A percentile compares a stretch with the other conserved stretches of the same genome.
phyloP scores from a whole-genome alignment of 2,113 vertebrate genomes.

The Oriolus oriolus region DNA sequence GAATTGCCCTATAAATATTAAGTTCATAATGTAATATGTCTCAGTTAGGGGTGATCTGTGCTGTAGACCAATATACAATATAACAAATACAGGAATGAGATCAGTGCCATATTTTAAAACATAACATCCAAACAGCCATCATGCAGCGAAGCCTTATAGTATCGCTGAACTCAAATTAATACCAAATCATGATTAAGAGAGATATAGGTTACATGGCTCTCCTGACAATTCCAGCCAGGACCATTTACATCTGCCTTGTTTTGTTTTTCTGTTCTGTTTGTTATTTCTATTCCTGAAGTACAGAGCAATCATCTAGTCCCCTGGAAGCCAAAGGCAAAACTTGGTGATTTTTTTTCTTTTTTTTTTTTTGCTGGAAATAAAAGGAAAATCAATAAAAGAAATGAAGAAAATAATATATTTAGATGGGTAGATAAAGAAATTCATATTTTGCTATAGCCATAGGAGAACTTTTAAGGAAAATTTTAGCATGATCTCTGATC shows the following conservation, averaged over 20 bases:
- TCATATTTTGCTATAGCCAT: background rate
- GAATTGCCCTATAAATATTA: background rate
- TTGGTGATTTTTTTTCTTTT: background rate
- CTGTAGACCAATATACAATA: background rate
- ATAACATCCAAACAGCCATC: background rate
- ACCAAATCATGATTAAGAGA: background rate
- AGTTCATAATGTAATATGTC: background rate
- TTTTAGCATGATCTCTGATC: fast-evolving
- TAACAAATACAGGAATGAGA: background rate
- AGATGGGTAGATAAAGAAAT: background rate
- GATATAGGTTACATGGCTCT: background rate
- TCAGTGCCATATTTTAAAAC: background rate
- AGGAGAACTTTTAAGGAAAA: background rate
- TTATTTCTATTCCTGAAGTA: background rate
- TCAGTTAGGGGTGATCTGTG: background rate
- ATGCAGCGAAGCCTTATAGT: background rate
- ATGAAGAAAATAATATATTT: background rate
- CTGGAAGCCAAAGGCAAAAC: background rate
- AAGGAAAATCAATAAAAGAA: background rate
- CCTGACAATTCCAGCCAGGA: background rate
- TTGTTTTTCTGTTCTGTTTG: background rate
- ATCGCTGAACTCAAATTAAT: background rate
- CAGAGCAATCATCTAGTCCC: background rate
- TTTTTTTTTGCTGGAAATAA: background rate
- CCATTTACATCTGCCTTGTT: background rate